Evolutionary conservation across 2,888 invertebrate species (phyloP).

Genomic region (Orthosia cruda): DNA sequence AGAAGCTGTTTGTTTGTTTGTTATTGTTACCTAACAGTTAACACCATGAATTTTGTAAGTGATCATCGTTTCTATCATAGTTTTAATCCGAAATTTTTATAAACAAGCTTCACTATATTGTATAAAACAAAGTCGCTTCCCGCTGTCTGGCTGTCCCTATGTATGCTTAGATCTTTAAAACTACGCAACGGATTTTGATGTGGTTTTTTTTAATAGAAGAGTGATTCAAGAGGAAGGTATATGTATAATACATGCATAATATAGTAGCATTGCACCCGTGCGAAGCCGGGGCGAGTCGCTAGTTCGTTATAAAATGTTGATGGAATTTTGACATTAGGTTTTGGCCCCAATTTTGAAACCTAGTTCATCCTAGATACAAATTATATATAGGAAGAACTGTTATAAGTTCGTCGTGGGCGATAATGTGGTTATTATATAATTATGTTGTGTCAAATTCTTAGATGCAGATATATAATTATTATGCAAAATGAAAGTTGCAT

Average conservation of each 20-base stretch:
- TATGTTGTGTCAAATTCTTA: conserved; percentile 29
- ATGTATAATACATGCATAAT: no score
- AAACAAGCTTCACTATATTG: conserved; percentile 18
- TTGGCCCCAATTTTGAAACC: conserved; percentile 48
- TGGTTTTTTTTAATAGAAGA: no score
- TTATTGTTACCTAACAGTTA: conserved; percentile 28
- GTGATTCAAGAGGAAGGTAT: no score
- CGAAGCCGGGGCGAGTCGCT: no score
- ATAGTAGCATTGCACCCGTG: no score
- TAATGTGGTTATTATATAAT: conserved; percentile 51
- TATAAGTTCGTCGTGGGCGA: conserved; percentile 32
- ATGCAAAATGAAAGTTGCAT: conserved; percentile 50
- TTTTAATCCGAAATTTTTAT: neutral
- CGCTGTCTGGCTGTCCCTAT: no score
- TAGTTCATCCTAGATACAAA: conserved; percentile 52
- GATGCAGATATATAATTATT: conserved; percentile 20
- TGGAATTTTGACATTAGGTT: conserved; percentile 13
- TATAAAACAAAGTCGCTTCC: no score
- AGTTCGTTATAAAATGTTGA: conserved; percentile 16
- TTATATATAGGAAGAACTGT: conserved; percentile 24
- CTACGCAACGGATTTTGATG: no score
- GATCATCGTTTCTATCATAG: neutral
- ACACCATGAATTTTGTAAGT: neutral
- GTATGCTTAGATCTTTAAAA: no score
- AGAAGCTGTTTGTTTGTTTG: no score